phyloP scores from a whole-genome alignment of 2,113 vertebrate species.

The Macaca nemestrina region DNA sequence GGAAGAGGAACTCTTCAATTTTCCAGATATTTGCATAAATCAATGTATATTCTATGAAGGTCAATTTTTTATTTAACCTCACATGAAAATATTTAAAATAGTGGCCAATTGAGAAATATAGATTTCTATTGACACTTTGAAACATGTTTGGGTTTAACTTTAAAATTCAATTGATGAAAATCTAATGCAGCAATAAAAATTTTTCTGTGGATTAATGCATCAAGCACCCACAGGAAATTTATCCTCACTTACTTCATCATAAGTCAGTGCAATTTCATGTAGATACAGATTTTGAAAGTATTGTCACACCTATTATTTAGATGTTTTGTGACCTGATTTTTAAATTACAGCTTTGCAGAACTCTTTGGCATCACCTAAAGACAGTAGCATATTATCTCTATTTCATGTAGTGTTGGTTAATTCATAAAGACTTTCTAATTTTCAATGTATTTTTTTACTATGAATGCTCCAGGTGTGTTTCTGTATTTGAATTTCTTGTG shows the following conservation, averaged over 20 bases:
- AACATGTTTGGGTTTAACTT: neutral
- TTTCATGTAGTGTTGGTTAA: neutral
- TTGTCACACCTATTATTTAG: conserved; percentile 55
- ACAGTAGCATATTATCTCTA: neutral
- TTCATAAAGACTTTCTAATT: neutral
- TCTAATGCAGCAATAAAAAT: conserved; percentile 62
- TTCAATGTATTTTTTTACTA: neutral
- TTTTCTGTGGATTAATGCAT: conserved; percentile 71
- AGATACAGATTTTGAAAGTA: neutral
- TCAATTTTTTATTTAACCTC: neutral
- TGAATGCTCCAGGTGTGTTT: neutral
- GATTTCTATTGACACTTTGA: conserved; percentile 66
- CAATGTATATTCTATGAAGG: neutral
- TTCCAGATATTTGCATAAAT: neutral
- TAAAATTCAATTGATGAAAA: conserved; percentile 67
- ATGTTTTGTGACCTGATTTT: conserved; percentile 40
- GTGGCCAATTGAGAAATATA: conserved; percentile 22
- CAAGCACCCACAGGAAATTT: conserved; percentile 67
- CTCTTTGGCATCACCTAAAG: neutral
- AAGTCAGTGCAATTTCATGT: conserved; percentile 52
- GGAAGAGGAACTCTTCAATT: neutral
- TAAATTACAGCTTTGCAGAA: conserved; percentile 16
- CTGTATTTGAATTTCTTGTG: neutral
- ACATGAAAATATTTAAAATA: conserved; percentile 46
- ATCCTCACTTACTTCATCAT: conserved; percentile 71